Evolutionary conservation across 2,797 vertebrate species (phyloP), one percentile per base, ranked within the genome.

Genomic region (Chiroxiphia lanceolata): DNA sequence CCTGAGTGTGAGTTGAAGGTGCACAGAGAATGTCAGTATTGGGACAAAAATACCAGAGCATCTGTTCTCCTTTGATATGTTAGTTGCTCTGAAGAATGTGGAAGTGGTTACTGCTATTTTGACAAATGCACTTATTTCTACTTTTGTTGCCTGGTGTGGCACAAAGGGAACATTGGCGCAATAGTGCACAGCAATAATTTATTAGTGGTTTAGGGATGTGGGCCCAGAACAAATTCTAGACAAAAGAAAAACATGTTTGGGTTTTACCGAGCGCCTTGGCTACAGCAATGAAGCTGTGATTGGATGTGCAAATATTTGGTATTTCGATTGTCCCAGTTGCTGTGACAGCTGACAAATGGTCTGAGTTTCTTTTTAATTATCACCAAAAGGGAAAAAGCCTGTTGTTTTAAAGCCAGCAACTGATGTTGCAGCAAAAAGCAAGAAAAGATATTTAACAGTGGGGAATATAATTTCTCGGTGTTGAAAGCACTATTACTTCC

Each of bases 241-340:
- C 94, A 96, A 96, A 97, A 97, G 93, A 76, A 97, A 97, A 97
- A 97, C 89, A 95, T 96, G 93, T 96, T 97, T 96, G 94, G 96
- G 90, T 96, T 97, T 96, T 96, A 77, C 68, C 75, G 78, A 96
- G 53, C 1, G 67, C 88, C 75, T 97, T 97, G 97, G 94, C 97
- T 94, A 84, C 90, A 83, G 77, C 90, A 97, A 92, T 82, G 97
- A 95, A 96, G 90, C 72, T 95, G 70, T 87, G 78, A 90, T 94
- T 91, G 87, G 84, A 83, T 94, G 89, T 92, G 92, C 85, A 97
- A 97, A 97, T 92, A 95, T 94, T 96, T 96, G 81, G 78, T 93
- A 88, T 94, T 94, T 91, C 81, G 22, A 95, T 97, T 95, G 84
- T 96, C 87, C 92, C 17, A 10, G 86, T 93, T 97, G 86, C 88